Evolutionary conservation across 2,888 invertebrate genomes (phyloP).

Genomic region (Nemotelus nigrinus): DNA sequence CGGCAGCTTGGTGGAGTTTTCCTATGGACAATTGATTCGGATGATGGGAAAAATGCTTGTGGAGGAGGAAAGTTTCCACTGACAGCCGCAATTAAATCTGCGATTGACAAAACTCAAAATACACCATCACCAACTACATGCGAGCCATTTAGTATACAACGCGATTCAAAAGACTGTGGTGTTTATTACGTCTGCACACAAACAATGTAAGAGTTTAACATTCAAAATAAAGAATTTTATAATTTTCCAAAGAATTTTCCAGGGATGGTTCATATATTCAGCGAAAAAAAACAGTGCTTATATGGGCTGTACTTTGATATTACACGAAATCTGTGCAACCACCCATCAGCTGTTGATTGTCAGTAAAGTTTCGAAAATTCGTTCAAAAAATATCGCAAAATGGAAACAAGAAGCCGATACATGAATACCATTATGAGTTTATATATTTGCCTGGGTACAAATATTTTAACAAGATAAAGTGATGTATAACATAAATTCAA

Average conservation of each 20-base stretch:
- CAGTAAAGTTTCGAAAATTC: not conserved
- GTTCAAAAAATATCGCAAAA: too few species aligned
- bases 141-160: not conserved
- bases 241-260: not conserved
- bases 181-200: slow-evolving; percentile 17
- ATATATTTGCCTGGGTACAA: too few species aligned
- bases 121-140: not conserved
- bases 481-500: too few species aligned
- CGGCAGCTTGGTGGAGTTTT: slow-evolving; percentile 68
- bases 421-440: too few species aligned
- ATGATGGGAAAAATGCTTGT: slow-evolving; percentile 68
- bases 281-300: not conserved
- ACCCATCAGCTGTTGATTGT: slow-evolving; percentile 15
- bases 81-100: slow-evolving; percentile 63
- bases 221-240: not conserved
- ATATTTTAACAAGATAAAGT: too few species aligned
- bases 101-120: not conserved
- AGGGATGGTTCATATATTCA: slow-evolving; percentile 1
- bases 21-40: slow-evolving; percentile 72
- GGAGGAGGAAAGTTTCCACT: slow-evolving; percentile 66
- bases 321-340: not conserved
- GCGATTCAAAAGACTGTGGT: slow-evolving; percentile 15
- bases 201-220: not conserved
- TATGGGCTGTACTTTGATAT: slow-evolving; percentile 15
- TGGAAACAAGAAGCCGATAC: too few species aligned